Evolutionary conservation across 2,113 vertebrate species (phyloP).

Genomic region (Odontophorus gujanensis): DNA sequence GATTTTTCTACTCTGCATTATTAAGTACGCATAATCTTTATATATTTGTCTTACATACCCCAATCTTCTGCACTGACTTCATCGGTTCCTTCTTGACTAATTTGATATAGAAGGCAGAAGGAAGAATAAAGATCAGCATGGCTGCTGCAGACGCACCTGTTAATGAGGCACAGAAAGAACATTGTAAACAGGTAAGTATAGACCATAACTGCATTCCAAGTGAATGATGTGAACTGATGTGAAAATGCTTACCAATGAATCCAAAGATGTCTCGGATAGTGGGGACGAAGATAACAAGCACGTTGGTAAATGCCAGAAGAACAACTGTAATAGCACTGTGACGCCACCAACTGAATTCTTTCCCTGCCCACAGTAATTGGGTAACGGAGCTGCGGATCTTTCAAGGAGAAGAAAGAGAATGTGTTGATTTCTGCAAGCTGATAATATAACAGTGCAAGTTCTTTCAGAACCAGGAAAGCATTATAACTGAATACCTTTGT

Average conservation of each 20-base stretch:
- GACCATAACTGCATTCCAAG: background rate
- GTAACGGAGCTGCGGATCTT: slow-evolving; percentile 95
- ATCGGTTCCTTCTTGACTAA: slow-evolving; percentile 95
- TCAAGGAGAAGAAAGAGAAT: background rate
- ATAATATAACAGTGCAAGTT: background rate
- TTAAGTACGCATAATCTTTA: background rate
- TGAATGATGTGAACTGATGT: background rate
- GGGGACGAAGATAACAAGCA: slow-evolving; percentile 93
- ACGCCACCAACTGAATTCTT: slow-evolving; percentile 92
- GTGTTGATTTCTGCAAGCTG: background rate
- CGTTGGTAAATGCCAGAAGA: slow-evolving; percentile 85
- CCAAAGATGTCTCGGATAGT: slow-evolving; percentile 96
- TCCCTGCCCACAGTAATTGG: slow-evolving; percentile 85
- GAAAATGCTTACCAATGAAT: slow-evolving; percentile 87
- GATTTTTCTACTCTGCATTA: background rate
- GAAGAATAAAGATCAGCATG: slow-evolving; percentile 98
- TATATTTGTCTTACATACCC: slow-evolving; percentile 81
- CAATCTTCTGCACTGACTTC: slow-evolving; percentile 94
- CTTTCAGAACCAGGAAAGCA: background rate
- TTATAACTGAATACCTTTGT: background rate
- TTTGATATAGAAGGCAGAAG: slow-evolving; percentile 97
- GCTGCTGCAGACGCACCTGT: slow-evolving; percentile 94
- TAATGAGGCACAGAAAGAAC: background rate
- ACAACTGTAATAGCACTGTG: slow-evolving; percentile 86
- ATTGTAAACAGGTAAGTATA: background rate